Evolutionary conservation across 2,888 invertebrate genomes (phyloP).

Genomic region (Andrena flavipes): DNA sequence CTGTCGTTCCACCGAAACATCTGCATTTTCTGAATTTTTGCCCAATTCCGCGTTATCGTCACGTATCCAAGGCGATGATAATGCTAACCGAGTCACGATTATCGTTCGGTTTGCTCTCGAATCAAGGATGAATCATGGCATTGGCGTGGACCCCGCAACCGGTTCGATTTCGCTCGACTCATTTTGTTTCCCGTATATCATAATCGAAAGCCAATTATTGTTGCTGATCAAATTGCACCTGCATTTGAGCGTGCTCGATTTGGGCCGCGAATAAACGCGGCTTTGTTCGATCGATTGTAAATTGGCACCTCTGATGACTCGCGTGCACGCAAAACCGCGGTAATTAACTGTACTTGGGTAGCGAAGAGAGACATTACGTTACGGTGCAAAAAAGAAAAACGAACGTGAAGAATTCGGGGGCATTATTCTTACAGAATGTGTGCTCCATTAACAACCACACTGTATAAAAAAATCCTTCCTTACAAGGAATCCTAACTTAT

Average conservation of each 20-base stretch:
- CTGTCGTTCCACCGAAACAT: slow-evolving; percentile 24
- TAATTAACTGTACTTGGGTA: slow-evolving; percentile 45
- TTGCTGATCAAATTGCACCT: slow-evolving; percentile 65
- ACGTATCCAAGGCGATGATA: slow-evolving; percentile 38
- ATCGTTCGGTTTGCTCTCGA: slow-evolving; percentile 37
- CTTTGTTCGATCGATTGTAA: slow-evolving; percentile 36
- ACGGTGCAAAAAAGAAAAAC: background rate
- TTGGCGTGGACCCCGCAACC: slow-evolving; percentile 30
- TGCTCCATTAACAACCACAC: too few species aligned
- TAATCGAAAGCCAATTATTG: slow-evolving; percentile 72
- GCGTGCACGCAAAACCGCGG: slow-evolving; percentile 3
- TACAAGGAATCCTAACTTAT: too few species aligned
- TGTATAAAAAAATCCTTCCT: too few species aligned
- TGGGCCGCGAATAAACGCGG: slow-evolving; percentile 17
- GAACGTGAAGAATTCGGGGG: background rate
- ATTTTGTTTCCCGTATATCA: slow-evolving; percentile 69
- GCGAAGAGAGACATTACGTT: slow-evolving; percentile 24
- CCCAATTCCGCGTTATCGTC: slow-evolving; percentile 34
- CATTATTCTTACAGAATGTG: too few species aligned
- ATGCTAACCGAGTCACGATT: slow-evolving; percentile 49
- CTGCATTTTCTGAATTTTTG: slow-evolving; percentile 35
- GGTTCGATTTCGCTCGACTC: slow-evolving; percentile 64
- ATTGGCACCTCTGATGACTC: slow-evolving; percentile 29
- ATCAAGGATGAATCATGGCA: slow-evolving; percentile 64
- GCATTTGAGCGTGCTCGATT: slow-evolving; percentile 55